phyloP scores from a whole-genome alignment of 1,140 invertebrate genomes.

The Eciton burchellii region DNA sequence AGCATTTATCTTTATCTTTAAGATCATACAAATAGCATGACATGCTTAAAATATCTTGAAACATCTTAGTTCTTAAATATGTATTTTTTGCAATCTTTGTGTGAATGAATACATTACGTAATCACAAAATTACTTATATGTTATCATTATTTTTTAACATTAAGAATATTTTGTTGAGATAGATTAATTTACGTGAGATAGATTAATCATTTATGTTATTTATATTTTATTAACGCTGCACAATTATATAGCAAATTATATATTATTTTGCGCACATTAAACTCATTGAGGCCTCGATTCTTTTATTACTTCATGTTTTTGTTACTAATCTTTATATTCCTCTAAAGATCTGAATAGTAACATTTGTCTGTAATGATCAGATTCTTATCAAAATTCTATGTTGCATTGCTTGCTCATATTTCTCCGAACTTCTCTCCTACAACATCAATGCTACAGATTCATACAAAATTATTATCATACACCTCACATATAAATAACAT shows the following conservation, averaged over 20 bases:
- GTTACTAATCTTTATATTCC: not conserved
- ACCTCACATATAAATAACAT: constrained; percentile 5
- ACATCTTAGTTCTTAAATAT: constrained; percentile 20
- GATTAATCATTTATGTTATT: not conserved
- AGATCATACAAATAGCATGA: constrained; percentile 26
- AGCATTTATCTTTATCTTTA: constrained; percentile 26
- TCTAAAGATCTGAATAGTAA: constrained; percentile 7
- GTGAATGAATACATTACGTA: not conserved
- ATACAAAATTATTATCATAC: constrained; percentile 23
- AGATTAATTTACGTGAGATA: no score
- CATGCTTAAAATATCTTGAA: constrained; percentile 22
- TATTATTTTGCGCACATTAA: constrained; percentile 34
- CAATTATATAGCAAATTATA: not conserved
- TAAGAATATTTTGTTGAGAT: constrained; percentile 8
- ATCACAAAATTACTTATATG: not conserved
- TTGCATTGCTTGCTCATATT: constrained; percentile 16
- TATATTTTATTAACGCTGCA: not conserved
- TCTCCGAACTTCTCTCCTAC: constrained; percentile 41
- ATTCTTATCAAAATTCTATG: not conserved
- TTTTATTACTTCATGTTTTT: constrained; percentile 1
- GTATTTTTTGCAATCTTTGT: not conserved
- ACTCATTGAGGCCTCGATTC: not conserved
- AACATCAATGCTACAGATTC: constrained; percentile 61
- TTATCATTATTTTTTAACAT: not conserved
- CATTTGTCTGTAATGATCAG: not conserved